These are phyloP conservation scores for Lanistes nyassanus DNA, from an alignment of 1,140 invertebrate species.

Conservation along the genomic window DNA sequence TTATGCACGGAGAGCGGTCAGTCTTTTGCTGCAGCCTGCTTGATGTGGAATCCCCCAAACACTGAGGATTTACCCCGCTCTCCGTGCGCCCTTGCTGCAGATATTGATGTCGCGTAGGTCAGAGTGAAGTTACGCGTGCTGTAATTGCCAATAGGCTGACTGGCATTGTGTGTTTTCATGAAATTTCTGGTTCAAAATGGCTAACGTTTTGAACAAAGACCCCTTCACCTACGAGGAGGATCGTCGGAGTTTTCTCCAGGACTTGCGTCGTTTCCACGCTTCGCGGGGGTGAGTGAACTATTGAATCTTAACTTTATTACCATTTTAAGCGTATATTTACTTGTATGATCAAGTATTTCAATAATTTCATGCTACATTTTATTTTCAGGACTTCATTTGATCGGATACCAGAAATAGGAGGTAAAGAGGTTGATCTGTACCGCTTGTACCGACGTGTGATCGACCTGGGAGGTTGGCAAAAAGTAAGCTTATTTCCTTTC, in stretches of 20 bases:
- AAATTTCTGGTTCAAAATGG: conserved; percentile 69
- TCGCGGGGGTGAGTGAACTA: conserved; percentile 78
- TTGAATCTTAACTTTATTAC: neutral
- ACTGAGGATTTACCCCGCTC: conserved; percentile 59
- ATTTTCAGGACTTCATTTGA: conserved; percentile 79
- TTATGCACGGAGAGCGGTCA: conserved; percentile 44
- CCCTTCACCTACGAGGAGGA: conserved; percentile 77
- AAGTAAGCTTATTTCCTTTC: conserved; percentile 74
- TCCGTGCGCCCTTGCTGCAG: conserved; percentile 50
- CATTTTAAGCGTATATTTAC: conserved; percentile 4
- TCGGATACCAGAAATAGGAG: conserved; percentile 83
- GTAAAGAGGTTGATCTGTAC: conserved; percentile 90
- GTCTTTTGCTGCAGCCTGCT: conserved; percentile 47
- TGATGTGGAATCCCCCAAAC: conserved; percentile 58
- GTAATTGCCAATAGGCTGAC: conserved; percentile 33
- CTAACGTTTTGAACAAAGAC: conserved; percentile 78
- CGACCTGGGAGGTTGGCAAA: conserved; percentile 89
- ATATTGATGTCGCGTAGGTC: conserved; percentile 49
- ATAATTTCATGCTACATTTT: conserved; percentile 17
- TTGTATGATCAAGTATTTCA: conserved; percentile 1
- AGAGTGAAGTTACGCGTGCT: conserved; percentile 23
- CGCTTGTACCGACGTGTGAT: conserved; percentile 90
- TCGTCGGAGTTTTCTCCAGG: conserved; percentile 80
- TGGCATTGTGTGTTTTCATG: conserved; percentile 19
- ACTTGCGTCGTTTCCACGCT: conserved; percentile 85